These are phyloP conservation scores for Paguma larvata DNA, from an alignment of 2,797 vertebrate genomes.

Conservation along the genomic window DNA sequence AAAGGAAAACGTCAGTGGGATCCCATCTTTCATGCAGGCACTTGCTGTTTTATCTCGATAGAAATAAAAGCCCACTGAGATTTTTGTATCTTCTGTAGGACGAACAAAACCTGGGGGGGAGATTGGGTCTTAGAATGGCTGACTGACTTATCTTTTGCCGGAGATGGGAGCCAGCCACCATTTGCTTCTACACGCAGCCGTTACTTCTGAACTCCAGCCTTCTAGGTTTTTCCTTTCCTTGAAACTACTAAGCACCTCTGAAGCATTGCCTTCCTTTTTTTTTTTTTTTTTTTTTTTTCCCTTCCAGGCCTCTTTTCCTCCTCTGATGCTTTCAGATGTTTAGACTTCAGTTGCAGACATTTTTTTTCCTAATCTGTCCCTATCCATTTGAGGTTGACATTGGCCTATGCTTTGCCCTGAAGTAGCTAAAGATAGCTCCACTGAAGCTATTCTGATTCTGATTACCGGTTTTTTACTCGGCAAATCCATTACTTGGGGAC, in stretches of 20 bases:
- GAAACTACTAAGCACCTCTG: constrained; percentile 24
- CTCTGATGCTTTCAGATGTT: constrained; percentile 61
- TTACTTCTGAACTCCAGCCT: constrained; percentile 36
- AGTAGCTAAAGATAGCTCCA: not conserved
- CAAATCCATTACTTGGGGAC: constrained; percentile 56
- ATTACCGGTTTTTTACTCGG: constrained; percentile 58
- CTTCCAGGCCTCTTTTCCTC: constrained; percentile 51
- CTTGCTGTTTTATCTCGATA: not conserved
- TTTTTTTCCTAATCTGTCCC: not conserved
- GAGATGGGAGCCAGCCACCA: not conserved
- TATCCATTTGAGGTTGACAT: constrained; percentile 47
- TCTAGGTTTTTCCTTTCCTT: constrained; percentile 45
- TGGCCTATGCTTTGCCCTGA: not conserved
- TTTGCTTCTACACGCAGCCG: constrained; percentile 39
- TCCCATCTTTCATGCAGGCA: not conserved
- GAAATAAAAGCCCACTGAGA: not conserved
- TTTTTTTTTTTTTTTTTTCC: not conserved
- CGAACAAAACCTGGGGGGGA: not conserved
- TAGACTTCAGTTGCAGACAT: not conserved
- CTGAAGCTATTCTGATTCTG: not conserved
- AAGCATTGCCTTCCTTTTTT: not conserved
- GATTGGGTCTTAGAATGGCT: not conserved
- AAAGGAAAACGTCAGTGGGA: not conserved
- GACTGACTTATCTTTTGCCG: not conserved
- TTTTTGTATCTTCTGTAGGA: not conserved